phyloP scores from a whole-genome alignment of 2,113 vertebrate genomes.

The Penelope pileata region DNA sequence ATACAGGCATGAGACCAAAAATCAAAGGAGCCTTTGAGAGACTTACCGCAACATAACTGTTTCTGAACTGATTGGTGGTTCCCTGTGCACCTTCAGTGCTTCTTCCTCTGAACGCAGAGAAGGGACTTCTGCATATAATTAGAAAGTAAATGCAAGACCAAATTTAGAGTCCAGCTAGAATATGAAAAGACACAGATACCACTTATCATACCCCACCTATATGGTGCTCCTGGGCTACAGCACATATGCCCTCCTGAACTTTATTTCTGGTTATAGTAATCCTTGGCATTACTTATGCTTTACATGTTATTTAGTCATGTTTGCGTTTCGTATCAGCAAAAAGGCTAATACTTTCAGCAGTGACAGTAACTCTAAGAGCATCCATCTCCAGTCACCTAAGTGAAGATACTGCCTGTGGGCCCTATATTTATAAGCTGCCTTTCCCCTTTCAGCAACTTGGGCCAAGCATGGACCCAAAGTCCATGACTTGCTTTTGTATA shows the following conservation, averaged over 20 bases:
- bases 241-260: background rate
- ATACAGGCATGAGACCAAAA: background rate
- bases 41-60: constrained; percentile 57
- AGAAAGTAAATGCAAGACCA: background rate
- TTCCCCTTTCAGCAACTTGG: background rate
- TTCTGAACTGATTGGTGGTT: constrained; percentile 19
- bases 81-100: constrained; percentile 18
- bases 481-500: background rate
- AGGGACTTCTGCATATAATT: constrained; percentile 18
- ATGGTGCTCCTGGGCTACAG: background rate
- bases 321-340: background rate
- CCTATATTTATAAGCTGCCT: background rate
- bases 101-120: constrained; percentile 41
- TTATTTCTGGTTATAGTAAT: constrained; percentile 16
- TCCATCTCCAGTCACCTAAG: background rate
- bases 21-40: background rate
- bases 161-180: background rate
- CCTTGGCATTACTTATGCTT: background rate
- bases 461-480: background rate
- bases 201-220: background rate
- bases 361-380: background rate
- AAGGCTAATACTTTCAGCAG: background rate
- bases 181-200: background rate
- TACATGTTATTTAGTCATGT: background rate
- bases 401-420: background rate